Evolutionary conservation across 1,140 invertebrate species (phyloP), one percentile per base, ranked within the genome.

Genomic region (Cephus cinctus): DNA sequence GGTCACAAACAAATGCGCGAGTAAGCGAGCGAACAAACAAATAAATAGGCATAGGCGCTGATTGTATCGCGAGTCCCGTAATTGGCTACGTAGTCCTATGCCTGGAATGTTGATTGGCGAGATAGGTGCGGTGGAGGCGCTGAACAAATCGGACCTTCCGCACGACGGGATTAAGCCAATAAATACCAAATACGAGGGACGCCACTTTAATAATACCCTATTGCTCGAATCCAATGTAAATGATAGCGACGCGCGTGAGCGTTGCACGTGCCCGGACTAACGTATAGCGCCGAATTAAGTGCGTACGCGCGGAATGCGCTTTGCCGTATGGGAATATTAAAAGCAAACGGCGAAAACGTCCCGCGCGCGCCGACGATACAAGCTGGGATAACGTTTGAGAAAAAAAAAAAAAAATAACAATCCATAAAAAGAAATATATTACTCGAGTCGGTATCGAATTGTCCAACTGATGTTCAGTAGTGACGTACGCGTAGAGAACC

Each of bases 51-150:
- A 51, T 52, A 59, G 50, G 39, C 35, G 18, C 36, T 35, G 67
- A 67, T 67, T 55, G 57, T 66, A 67, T 67, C 67, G 49, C 48
- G 52, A 43, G 47, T 52, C 46, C 59, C 53, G 56, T 68, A 66
- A 69, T 66, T 67, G 63, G 56, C 56, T 55, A 57, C 62, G 50
- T 62, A 59, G 59, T 65, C 55, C 45, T 63, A 65, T 54, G 55
- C 52, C 50, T 56, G 66, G 61, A 70, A 70, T 67, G 64, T 67
- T 67, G 67, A 70, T 69, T 65, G 61, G 56, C 57, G 51, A 65
- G 61, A 65, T 64, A 65, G 31, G 47, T 51, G 50, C 47, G 30
- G 51, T 36, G 45, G 44, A 52, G 52, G 50, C 46, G 52, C 50
- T 38, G 36, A 58, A 61, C 56, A 63, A 68, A 63, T 57, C 40